Conservation (phyloP, 2,797 vertebrate species). For the Sebastes kiyomatsui region DNA sequence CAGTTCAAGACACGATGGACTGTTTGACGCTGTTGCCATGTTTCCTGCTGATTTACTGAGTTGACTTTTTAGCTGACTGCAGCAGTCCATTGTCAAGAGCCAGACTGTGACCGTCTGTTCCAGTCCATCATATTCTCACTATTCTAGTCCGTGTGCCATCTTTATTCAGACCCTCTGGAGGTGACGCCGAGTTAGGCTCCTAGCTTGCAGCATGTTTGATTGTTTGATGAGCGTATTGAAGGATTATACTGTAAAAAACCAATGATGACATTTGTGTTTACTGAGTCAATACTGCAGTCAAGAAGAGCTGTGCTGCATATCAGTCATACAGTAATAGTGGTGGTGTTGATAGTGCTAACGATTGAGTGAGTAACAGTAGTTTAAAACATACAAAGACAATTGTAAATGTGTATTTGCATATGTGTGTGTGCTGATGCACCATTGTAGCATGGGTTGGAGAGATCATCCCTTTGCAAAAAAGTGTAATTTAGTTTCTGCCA, state of each 20-base stretch:
- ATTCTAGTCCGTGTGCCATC: slow-evolving; percentile 34
- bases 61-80: slow-evolving; percentile 70
- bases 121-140: slow-evolving; percentile 45
- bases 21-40: slow-evolving; percentile 67
- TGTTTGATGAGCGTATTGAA: slow-evolving; percentile 20
- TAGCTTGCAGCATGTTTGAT: slow-evolving; percentile 8
- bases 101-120: slow-evolving; percentile 68
- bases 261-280: background rate
- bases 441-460: background rate
- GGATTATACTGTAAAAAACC: slow-evolving; percentile 8
- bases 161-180: slow-evolving; percentile 44
- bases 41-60: slow-evolving; percentile 70
- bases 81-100: slow-evolving; percentile 64
- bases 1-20: slow-evolving; percentile 52
- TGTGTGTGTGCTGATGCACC: background rate
- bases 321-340: background rate
- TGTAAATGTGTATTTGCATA: background rate
- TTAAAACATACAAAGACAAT: background rate
- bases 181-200: slow-evolving; percentile 14
- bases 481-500: background rate
- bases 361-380: background rate
- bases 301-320: background rate
- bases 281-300: background rate
- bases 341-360: background rate
- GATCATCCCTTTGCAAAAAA: background rate